Evolutionary conservation across 2,888 invertebrate species (phyloP).

Genomic region (Agrochola macilenta): DNA sequence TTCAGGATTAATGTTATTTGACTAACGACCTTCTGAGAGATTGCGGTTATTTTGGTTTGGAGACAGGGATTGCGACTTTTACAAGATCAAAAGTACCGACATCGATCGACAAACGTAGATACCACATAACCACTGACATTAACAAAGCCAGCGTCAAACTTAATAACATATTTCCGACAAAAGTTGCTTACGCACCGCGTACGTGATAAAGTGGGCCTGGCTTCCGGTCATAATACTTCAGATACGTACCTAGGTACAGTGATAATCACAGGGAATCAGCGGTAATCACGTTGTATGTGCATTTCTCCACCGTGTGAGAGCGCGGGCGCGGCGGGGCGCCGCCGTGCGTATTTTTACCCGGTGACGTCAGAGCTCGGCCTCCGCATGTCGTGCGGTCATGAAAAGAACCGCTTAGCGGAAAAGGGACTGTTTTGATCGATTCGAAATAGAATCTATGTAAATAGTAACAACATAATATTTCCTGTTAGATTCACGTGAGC

Average conservation of each 20-base stretch:
- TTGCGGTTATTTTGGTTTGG: conserved; percentile 11
- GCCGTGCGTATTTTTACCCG: conserved; percentile 78
- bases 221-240: conserved; percentile 52
- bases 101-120: background rate
- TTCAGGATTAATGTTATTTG: conserved; percentile 52
- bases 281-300: conserved; percentile 59
- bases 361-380: conserved; percentile 81
- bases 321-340: conserved; percentile 75
- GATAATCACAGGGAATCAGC: conserved; percentile 42
- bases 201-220: conserved; percentile 25
- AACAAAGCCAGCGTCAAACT: conserved; percentile 24
- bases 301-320: conserved; percentile 75
- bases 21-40: conserved; percentile 29
- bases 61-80: background rate
- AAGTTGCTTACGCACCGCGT: conserved; percentile 23
- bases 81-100: background rate
- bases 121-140: conserved; percentile 24
- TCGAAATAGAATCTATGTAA: conserved; percentile 36
- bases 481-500: conserved; percentile 4
- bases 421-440: conserved; percentile 50
- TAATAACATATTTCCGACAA: conserved; percentile 35
- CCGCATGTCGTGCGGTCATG: conserved; percentile 70
- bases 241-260: conserved; percentile 19
- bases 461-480: conserved; percentile 6
- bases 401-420: conserved; percentile 64